Evolutionary conservation across 2,888 invertebrate species (phyloP).

Genomic region (Theretra japonica): DNA sequence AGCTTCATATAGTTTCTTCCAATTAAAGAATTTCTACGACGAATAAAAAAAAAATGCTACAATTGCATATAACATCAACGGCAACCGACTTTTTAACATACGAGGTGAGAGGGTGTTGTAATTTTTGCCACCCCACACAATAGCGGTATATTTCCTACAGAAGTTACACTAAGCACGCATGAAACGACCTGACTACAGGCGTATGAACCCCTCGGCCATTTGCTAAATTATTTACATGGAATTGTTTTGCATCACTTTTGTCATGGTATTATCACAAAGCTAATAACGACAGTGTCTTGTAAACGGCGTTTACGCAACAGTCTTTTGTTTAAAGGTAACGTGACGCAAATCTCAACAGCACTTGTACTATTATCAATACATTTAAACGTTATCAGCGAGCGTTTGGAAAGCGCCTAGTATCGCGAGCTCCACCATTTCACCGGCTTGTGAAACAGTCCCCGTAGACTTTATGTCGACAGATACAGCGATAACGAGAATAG

Average conservation of each 20-base stretch:
- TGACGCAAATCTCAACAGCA: constrained; percentile 2
- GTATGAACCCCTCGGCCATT: too few species aligned
- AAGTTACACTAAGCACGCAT: neutral
- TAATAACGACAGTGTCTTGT: neutral
- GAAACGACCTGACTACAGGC: neutral
- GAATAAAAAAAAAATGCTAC: too few species aligned
- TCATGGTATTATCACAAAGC: too few species aligned
- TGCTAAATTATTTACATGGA: neutral
- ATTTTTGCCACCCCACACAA: too few species aligned
- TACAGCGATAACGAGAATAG: constrained; percentile 16
- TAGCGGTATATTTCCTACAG: neutral
- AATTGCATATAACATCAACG: too few species aligned
- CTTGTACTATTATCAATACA: neutral
- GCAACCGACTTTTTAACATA: too few species aligned
- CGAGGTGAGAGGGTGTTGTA: too few species aligned
- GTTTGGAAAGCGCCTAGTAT: constrained; percentile 16
- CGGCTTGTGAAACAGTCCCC: constrained; percentile 20
- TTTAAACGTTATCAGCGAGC: constrained; percentile 20
- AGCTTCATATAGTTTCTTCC: too few species aligned
- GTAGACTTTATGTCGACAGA: constrained; percentile 24
- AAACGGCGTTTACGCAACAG: neutral
- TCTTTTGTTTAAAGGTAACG: neutral
- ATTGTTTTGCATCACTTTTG: too few species aligned
- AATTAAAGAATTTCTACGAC: too few species aligned
- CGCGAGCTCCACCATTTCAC: constrained; percentile 6